phyloP scores from a whole-genome alignment of 2,113 vertebrate genomes.

The Rhinolophus ferrumequinum region DNA sequence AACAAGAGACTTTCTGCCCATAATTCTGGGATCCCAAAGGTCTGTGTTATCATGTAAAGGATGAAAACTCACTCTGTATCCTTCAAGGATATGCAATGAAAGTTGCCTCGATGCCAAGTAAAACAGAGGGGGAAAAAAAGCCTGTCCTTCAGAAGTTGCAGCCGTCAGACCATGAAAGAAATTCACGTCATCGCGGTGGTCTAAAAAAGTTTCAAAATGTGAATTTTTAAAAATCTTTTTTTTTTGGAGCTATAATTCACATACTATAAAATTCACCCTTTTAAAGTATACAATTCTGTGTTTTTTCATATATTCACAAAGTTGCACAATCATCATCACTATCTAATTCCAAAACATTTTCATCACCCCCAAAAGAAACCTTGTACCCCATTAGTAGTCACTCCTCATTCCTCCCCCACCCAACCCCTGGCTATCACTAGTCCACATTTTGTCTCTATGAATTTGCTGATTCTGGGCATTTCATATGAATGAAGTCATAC shows the following conservation, averaged over 20 bases:
- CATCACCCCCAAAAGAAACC: neutral
- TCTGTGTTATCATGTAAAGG: neutral
- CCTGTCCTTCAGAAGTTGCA: neutral
- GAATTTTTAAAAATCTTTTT: neutral
- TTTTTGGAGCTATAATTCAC: neutral
- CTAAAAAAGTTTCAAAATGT: conserved; percentile 1
- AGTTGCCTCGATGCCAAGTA: neutral
- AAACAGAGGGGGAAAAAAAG: neutral
- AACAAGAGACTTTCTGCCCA: neutral
- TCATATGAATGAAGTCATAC: neutral
- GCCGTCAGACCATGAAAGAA: neutral
- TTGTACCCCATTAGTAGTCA: neutral
- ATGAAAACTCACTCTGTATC: conserved; percentile 8
- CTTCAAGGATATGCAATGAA: conserved; percentile 15
- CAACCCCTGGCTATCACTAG: neutral
- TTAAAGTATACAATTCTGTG: neutral
- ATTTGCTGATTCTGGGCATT: conserved; percentile 25
- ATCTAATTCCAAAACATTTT: conserved; percentile 24
- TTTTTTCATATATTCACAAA: neutral
- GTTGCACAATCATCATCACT: neutral
- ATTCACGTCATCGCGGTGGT: neutral
- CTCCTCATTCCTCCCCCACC: neutral
- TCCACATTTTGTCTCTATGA: neutral
- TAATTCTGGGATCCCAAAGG: neutral
- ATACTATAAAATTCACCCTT: neutral